Evolutionary conservation across 2,888 invertebrate species (phyloP).

Genomic region (Poecilus cupreus): DNA sequence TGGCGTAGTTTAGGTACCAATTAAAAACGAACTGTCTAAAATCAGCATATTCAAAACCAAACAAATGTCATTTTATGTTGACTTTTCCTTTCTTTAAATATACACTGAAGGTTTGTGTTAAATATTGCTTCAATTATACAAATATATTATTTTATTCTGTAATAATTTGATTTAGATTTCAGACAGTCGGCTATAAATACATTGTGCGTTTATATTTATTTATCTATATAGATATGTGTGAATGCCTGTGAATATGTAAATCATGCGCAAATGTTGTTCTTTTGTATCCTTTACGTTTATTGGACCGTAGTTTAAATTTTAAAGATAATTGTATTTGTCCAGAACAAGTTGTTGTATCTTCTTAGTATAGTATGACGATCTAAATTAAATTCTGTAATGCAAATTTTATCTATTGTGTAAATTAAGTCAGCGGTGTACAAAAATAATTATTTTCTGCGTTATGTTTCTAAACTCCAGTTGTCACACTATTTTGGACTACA

Average conservation of each 20-base stretch:
- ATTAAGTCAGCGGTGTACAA: not conserved
- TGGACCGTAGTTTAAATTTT: conserved; percentile 12
- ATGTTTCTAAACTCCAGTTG: not conserved
- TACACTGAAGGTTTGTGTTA: too few species aligned
- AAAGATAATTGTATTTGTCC: conserved; percentile 9
- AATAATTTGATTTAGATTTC: not conserved
- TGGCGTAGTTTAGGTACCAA: conserved; percentile 52
- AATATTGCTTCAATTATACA: not conserved
- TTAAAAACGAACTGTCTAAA: conserved; percentile 31
- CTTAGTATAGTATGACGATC: not conserved
- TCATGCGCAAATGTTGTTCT: conserved; percentile 31
- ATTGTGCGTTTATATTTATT: conserved; percentile 59
- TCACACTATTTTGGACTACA: not conserved
- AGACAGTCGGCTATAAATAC: conserved; percentile 40
- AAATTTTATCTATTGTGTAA: not conserved
- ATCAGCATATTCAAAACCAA: not conserved
- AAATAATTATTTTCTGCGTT: not conserved
- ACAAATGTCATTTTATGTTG: not conserved
- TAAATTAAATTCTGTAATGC: not conserved
- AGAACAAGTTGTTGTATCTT: conserved; percentile 3
- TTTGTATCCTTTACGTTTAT: conserved; percentile 18
- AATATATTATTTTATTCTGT: not conserved
- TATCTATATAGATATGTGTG: conserved; percentile 55
- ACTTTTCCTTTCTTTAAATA: too few species aligned
- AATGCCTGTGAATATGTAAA: conserved; percentile 57